Percentiles rank a stretch among this genome's conserved stretches.
Evolutionary conservation across 64 coral and sea anemone genomes (phyloP).

Genomic region (Anthopleura sola): DNA sequence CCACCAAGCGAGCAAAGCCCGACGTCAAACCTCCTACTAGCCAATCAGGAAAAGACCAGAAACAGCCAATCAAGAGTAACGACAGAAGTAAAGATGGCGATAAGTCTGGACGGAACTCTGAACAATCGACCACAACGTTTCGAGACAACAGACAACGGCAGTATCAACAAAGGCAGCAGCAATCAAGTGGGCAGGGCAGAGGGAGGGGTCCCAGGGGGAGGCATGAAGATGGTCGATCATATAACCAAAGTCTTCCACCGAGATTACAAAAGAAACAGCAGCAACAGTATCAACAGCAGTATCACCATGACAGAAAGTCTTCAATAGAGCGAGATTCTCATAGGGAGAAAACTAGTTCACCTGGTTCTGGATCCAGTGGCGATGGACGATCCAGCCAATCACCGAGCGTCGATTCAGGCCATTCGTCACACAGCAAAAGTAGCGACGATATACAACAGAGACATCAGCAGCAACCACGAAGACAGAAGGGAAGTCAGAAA

Average conservation of each 20-base stretch:
- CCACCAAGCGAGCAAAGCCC: constrained; percentile 7
- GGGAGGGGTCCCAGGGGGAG: constrained; percentile 68
- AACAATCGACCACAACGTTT: not conserved
- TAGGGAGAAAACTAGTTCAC: constrained; percentile 17
- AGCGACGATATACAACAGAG: not conserved
- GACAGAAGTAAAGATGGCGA: not conserved
- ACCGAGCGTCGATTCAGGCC: not conserved
- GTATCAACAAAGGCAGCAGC: constrained; percentile 33
- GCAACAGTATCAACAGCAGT: constrained; percentile 75
- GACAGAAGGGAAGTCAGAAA: not conserved
- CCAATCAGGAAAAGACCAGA: constrained; percentile 19
- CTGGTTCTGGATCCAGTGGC: not conserved
- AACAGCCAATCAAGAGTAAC: constrained; percentile 25
- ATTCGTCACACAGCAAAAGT: not conserved
- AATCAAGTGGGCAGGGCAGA: constrained; percentile 38
- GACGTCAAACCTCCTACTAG: constrained; percentile 23
- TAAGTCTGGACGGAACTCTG: not conserved
- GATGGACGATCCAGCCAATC: constrained; percentile 15
- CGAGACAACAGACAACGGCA: constrained; percentile 34
- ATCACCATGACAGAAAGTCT: not conserved
- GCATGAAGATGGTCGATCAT: constrained; percentile 66
- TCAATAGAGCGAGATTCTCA: constrained; percentile 6
- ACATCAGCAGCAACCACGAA: not conserved
- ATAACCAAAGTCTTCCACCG: constrained; percentile 84
- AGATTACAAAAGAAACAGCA: constrained; percentile 87